Conservation (phyloP, 1,140 invertebrate genomes). For the Drosophila auraria region DNA sequence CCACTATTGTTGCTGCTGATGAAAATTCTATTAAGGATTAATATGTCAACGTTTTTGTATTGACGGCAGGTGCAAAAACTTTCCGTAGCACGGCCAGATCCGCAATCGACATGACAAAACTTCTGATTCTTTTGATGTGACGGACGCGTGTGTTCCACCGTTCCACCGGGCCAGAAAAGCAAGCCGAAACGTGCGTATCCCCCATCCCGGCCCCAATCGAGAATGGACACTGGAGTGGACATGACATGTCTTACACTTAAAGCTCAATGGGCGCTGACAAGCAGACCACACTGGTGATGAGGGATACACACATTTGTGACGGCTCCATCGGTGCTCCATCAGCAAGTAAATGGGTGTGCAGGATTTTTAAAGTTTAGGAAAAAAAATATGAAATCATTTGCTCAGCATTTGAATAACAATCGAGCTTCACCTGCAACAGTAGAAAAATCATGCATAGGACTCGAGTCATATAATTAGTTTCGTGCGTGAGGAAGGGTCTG, state of each 20-base stretch:
- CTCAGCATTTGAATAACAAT: constrained; percentile 68
- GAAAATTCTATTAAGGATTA: constrained; percentile 81
- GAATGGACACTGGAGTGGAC: constrained; percentile 60
- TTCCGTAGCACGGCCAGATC: constrained; percentile 48
- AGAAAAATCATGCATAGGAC: constrained; percentile 46
- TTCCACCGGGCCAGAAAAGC: constrained; percentile 4
- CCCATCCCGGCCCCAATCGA: constrained; percentile 13
- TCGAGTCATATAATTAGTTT: constrained; percentile 69
- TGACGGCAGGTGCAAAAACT: constrained; percentile 66
- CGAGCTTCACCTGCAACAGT: background rate
- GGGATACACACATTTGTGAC: constrained; percentile 52
- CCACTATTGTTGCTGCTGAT: constrained; percentile 52
- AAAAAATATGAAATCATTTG: constrained; percentile 51
- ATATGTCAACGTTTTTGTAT: constrained; percentile 74
- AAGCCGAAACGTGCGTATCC: background rate
- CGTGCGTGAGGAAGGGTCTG: constrained; percentile 23
- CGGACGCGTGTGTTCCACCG: constrained; percentile 58
- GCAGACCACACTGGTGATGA: constrained; percentile 64
- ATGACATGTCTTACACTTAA: constrained; percentile 79
- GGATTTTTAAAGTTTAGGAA: constrained; percentile 59
- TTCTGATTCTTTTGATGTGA: constrained; percentile 79
- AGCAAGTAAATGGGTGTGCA: constrained; percentile 29
- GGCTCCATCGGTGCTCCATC: background rate
- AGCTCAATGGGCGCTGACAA: constrained; percentile 66
- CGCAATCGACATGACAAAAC: constrained; percentile 71